These are phyloP conservation scores for Lontra canadensis DNA, from an alignment of 2,113 vertebrate genomes.

Conservation along the genomic window DNA sequence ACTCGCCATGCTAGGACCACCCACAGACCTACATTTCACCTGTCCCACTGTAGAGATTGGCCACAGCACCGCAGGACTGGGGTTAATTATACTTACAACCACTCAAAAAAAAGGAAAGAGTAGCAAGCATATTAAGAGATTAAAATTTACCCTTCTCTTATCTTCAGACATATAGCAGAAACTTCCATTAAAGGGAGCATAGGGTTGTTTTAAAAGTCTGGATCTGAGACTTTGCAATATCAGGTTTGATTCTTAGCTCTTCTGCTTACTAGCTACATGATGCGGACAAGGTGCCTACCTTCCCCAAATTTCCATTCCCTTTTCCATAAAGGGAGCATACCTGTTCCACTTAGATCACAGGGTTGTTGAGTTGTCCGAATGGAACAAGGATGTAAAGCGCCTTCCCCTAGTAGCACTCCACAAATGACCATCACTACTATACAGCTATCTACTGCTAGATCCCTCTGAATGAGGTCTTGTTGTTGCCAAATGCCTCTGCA, in stretches of 20 bases:
- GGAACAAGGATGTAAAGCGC: not conserved
- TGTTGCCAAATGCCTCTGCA: not conserved
- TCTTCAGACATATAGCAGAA: not conserved
- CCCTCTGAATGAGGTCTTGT: not conserved
- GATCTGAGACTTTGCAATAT: not conserved
- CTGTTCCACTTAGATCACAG: not conserved
- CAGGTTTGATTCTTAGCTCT: not conserved
- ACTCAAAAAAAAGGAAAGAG: not conserved
- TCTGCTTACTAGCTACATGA: not conserved
- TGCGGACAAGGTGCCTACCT: not conserved
- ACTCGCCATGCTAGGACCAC: not conserved
- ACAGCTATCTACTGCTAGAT: too few relatives aligned
- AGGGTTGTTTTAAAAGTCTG: not conserved
- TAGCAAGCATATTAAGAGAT: not conserved
- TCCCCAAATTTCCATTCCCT: not conserved
- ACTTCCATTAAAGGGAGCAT: not conserved
- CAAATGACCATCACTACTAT: not conserved
- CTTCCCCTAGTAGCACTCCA: not conserved
- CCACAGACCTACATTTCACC: not conserved
- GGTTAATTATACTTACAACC: not conserved
- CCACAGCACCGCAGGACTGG: not conserved
- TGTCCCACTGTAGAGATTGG: not conserved
- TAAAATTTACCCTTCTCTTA: not conserved
- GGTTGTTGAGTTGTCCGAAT: not conserved
- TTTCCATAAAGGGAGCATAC: not conserved